Percentiles rank a stretch among this genome's conserved stretches.
phyloP scores from a whole-genome alignment of 2,797 vertebrate genomes.

The Meriones psammophilus region DNA sequence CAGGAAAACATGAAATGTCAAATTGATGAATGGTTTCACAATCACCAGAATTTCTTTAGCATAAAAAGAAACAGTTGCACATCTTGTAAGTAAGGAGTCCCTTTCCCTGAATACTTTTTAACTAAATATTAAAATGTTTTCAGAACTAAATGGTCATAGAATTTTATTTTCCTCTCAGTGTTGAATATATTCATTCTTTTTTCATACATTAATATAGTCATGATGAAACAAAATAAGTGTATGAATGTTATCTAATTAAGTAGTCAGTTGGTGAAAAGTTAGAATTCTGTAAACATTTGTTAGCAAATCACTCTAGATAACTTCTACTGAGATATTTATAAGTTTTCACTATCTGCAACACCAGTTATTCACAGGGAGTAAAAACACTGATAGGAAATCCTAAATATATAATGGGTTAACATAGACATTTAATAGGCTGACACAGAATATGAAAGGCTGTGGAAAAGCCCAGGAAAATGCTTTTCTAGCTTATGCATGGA shows the following conservation, averaged over 20 bases:
- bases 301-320: background rate
- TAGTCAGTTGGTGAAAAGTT: background rate
- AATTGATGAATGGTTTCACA: background rate
- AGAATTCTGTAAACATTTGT: background rate
- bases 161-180: background rate
- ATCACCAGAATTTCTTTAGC: background rate
- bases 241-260: background rate
- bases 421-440: background rate
- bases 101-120: background rate
- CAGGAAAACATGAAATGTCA: background rate
- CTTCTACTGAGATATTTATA: background rate
- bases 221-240: background rate
- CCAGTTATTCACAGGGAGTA: background rate
- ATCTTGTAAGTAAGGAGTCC: background rate
- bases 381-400: background rate
- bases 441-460: background rate
- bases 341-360: background rate
- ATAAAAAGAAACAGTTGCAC: background rate
- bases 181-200: background rate
- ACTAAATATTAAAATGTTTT: background rate
- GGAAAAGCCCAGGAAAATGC: background rate
- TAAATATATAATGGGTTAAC: background rate
- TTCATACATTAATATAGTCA: background rate
- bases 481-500: background rate
- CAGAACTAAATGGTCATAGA: background rate